Base-by-base conservation (phyloP, 2,888 invertebrate genomes). In the Belgica antarctica region DNA sequence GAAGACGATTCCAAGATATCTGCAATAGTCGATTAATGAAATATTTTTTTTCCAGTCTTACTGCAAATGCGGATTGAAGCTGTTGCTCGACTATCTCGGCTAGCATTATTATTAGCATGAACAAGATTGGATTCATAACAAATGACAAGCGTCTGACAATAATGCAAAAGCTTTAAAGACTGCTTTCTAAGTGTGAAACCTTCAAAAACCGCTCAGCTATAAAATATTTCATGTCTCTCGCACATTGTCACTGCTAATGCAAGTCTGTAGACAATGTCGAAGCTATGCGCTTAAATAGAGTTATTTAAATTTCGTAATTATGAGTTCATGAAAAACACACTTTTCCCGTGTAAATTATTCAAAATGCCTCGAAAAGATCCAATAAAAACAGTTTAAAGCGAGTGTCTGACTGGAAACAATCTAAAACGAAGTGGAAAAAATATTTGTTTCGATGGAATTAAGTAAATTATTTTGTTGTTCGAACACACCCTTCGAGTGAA, bases 391-490 rank as follows among this genome's bases (percentile, higher is more conserved):
- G 15, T 41, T 41, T 12, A 12, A 15, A 24, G 19, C 15, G 52
- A 52, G 52, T 22, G 24, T 22, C 22, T 24, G 17, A 52, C 52
- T 22, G 22, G 24, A 22, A 52, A 52, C 52, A 52, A 52, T 24
- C 19, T 52, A 24, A 41, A n/a, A n/a, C n/a, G n/a, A n/a, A n/a
- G n/a, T n/a, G n/a, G n/a, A n/a, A n/a, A n/a, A 34, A 41, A 41
- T 41, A 41, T 41, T n/a, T 41, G 41, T 41, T 12, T 12, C 41
- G 63, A 41, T 66, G 66, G 47, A 66, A 66, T 66, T 66, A 66
- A 66, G 66, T 66, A 66, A 66, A 66, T 66, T 66, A 66, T 52
- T 66, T 66, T 52, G 66, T 31, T 66, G 31, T 66, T 66, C 52
- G 41, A 41, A 41, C 41, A 52, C 52, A 22, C 52, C 19, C 24